phyloP scores from a whole-genome alignment of 2,797 vertebrate species.

The Sebastes diploproa region DNA sequence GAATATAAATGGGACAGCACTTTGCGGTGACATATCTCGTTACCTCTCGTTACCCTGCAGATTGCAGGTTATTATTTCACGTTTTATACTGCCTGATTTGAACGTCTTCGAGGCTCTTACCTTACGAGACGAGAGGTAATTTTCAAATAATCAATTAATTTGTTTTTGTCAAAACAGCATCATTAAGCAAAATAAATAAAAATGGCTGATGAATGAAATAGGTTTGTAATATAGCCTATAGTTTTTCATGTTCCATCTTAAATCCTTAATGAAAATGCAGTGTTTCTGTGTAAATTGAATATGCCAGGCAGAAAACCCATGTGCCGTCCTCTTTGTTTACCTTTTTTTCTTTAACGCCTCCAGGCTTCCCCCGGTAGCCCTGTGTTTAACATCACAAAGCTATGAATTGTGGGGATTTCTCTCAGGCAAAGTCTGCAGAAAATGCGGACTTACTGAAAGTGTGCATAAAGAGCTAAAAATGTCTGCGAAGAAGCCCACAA shows the following conservation, averaged over 20 bases:
- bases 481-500: not conserved
- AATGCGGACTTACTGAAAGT: not conserved
- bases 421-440: not conserved
- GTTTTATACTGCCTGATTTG: no score
- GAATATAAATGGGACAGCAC: no score
- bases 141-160: no score
- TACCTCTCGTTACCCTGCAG: no score
- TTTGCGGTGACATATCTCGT: no score
- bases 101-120: no score
- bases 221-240: not conserved
- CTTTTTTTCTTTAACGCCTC: not conserved
- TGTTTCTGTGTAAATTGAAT: not conserved
- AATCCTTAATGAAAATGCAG: not conserved
- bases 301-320: not conserved
- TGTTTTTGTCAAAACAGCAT: not conserved
- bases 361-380: not conserved
- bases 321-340: not conserved
- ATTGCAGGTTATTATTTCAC: no score
- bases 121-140: no score
- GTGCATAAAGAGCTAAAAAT: not conserved
- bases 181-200: not conserved
- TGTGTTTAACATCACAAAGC: not conserved
- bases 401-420: not conserved
- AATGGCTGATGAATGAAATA: not conserved
- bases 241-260: not conserved